phyloP scores from a whole-genome alignment of 1,140 invertebrate genomes.

The Tetramorium parvispinum region DNA sequence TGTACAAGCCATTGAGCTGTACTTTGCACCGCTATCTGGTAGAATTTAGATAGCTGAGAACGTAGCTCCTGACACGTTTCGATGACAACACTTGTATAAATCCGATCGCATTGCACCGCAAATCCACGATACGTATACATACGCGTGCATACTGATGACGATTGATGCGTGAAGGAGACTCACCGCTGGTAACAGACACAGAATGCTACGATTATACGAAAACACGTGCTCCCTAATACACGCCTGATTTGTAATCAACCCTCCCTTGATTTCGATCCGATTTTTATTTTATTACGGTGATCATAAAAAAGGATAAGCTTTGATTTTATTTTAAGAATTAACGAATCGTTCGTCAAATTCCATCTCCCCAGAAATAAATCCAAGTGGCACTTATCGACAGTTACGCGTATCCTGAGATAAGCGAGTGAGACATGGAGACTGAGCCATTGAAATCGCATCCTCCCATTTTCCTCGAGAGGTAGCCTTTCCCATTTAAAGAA shows the following conservation, averaged over 20 bases:
- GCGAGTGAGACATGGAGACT: neutral
- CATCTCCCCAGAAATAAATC: neutral
- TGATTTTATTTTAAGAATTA: neutral
- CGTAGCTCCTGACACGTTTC: slow-evolving; percentile 9
- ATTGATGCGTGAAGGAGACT: slow-evolving; percentile 23
- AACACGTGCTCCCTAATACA: neutral
- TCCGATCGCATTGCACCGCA: slow-evolving; percentile 14
- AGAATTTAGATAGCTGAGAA: slow-evolving; percentile 40
- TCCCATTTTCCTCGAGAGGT: slow-evolving; percentile 19
- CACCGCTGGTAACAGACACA: neutral
- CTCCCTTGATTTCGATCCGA: neutral
- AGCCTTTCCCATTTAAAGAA: slow-evolving; percentile 43
- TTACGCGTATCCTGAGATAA: neutral
- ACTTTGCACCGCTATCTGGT: slow-evolving; percentile 36
- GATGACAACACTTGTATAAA: slow-evolving; percentile 28
- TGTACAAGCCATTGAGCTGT: slow-evolving; percentile 43
- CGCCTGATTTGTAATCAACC: neutral
- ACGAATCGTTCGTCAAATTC: neutral
- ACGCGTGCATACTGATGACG: slow-evolving; percentile 36
- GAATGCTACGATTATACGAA: neutral
- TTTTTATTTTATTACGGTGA: neutral
- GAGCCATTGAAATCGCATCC: slow-evolving; percentile 15
- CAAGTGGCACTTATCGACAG: neutral
- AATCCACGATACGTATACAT: slow-evolving; percentile 20
- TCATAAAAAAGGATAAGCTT: neutral